A percentile compares a stretch with the other conserved stretches of the same genome.
Evolutionary conservation across 2,113 vertebrate species (phyloP).

Genomic region (Leucopsar rothschildi): DNA sequence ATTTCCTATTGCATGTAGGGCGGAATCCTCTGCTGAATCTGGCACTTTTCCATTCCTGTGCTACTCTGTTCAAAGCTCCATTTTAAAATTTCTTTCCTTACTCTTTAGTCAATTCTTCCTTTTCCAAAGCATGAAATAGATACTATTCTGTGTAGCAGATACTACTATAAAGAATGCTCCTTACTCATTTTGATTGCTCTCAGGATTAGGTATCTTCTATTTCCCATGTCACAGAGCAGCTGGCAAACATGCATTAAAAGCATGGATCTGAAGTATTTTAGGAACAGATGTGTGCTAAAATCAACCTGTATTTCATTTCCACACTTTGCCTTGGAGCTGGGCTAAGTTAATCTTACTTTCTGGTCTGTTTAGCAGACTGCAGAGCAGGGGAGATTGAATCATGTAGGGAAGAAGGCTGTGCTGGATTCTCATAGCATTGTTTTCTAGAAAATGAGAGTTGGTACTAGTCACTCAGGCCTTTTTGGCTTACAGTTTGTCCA

Average conservation of each 20-base stretch:
- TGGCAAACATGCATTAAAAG: background rate
- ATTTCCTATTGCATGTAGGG: accelerated
- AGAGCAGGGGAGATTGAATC: background rate
- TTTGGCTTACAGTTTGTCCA: accelerated
- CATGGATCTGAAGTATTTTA: background rate
- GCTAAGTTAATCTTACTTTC: background rate
- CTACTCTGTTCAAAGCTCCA: background rate
- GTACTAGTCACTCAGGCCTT: background rate
- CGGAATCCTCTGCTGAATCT: background rate
- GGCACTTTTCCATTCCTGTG: background rate
- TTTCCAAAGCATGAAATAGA: background rate
- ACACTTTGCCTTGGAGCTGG: background rate
- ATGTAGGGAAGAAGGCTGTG: background rate
- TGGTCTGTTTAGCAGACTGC: background rate
- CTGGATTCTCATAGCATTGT: background rate
- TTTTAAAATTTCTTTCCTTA: background rate
- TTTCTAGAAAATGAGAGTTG: background rate
- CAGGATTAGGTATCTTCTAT: background rate
- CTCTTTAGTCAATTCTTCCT: background rate
- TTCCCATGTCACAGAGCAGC: background rate
- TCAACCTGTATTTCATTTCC: background rate
- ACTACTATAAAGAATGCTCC: background rate
- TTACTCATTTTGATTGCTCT: background rate
- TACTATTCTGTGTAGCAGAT: background rate
- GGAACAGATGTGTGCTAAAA: background rate